Evolutionary conservation across 2,797 vertebrate species (phyloP), one percentile per base, ranked within the genome.

Genomic region (Artibeus jamaicensis): DNA sequence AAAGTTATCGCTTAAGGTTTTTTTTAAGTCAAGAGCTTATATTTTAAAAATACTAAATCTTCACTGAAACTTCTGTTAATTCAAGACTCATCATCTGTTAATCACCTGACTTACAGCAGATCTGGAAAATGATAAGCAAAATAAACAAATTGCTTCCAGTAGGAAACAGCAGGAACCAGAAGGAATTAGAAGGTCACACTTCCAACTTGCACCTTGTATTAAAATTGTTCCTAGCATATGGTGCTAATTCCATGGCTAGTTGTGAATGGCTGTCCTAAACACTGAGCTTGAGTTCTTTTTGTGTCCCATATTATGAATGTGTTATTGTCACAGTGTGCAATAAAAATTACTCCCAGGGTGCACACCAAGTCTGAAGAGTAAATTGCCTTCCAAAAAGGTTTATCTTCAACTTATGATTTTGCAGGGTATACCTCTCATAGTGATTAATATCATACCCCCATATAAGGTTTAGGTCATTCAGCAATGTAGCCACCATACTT

Each of bases 341-440:
- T 98, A 98, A 97, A 97, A 98, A 97, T 98, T 96, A 98, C 96
- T 98, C 97, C 96, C 91, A 97, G 85, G 81, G 73, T 94, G 95
- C 96, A 93, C 87, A 96, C 83, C 83, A 96, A 83, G 39, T 96
- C 92, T 97, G 96, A 98, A 97, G 82, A 96, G 94, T 96, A 98
- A 98, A 97, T 97, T 97, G 89, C 86, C 89, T 88, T 96, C 96
- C 93, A 97, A 98, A 98, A 78, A 96, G 48, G 86, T 79, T 96
- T 98, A 84, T 97, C 21, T 86, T 96, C 94, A 98, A 95, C 95
- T 97, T 97, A 95, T 96, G 81, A 97, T 96, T 98, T 98, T 98
- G 71, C 65, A 96, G 62, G 34, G 46, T 97, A 88, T 98, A 88
- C 79, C 48, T 97, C 70, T 98, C 50, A 65, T 88, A 90, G 86